Percentiles rank a stretch among this genome's conserved stretches.
phyloP scores from a whole-genome alignment of 2,797 vertebrate genomes.

The Sorex maritimensis region DNA sequence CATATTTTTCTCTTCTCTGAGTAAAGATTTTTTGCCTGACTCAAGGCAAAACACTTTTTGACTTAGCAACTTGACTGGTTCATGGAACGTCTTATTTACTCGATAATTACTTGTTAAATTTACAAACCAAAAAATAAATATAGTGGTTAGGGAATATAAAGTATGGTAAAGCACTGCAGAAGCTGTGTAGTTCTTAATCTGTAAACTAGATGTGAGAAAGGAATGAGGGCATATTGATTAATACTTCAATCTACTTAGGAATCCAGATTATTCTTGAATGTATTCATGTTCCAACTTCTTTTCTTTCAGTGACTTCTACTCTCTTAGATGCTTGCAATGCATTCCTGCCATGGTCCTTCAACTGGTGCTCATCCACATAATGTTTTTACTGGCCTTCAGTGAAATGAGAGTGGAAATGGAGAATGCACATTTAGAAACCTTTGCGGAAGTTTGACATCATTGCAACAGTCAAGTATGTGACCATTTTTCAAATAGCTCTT shows the following conservation, averaged over 20 bases:
- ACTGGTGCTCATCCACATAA: fast-evolving
- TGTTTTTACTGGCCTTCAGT: neutral
- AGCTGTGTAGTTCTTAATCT: fast-evolving
- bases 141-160: neutral
- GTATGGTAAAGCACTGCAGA: neutral
- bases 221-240: neutral
- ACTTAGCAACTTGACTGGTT: neutral
- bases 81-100: neutral
- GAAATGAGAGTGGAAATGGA: neutral
- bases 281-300: neutral
- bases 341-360: fast-evolving
- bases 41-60: neutral
- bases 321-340: no score
- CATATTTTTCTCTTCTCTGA: neutral
- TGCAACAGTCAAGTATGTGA: neutral
- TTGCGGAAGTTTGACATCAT: neutral
- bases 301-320: neutral
- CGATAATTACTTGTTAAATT: neutral
- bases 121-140: neutral
- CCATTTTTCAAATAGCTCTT: slow-evolving; percentile 8
- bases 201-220: neutral
- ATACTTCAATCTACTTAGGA: neutral
- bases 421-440: neutral
- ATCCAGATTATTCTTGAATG: neutral
- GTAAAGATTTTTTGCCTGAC: neutral